phyloP scores from a whole-genome alignment of 2,888 invertebrate genomes.

The Chymomyza caudatula region DNA sequence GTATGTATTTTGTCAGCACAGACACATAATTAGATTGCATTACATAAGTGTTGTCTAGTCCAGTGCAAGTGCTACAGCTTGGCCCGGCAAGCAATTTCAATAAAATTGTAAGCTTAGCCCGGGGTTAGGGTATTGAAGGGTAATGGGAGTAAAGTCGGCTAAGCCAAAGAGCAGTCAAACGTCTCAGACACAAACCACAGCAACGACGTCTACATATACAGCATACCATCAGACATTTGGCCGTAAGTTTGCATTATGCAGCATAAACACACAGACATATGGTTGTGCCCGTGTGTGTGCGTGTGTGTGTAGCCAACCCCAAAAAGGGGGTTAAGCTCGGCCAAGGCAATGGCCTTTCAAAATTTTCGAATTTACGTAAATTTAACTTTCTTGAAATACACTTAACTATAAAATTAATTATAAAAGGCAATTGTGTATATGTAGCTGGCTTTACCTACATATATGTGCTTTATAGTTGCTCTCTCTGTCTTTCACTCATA shows the following conservation, averaged over 20 bases:
- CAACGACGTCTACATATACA: neutral
- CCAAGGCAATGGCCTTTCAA: constrained; percentile 70
- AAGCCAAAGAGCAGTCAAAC: constrained; percentile 64
- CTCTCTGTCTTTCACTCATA: neutral
- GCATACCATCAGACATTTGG: constrained; percentile 35
- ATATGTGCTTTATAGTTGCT: constrained; percentile 44
- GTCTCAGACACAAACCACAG: constrained; percentile 65
- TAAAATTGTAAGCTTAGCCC: constrained; percentile 49
- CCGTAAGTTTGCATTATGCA: constrained; percentile 21
- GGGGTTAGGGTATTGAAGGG: neutral
- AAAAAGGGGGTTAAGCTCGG: constrained; percentile 18
- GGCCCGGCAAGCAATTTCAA: constrained; percentile 55
- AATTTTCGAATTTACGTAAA: constrained; percentile 73
- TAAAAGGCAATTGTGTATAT: constrained; percentile 61
- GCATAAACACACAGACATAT: constrained; percentile 15
- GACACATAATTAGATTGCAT: constrained; percentile 69
- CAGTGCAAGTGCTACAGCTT: constrained; percentile 26
- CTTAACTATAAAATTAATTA: constrained; percentile 72
- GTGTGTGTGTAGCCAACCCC: constrained; percentile 17
- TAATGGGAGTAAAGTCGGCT: neutral
- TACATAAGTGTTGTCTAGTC: constrained; percentile 63
- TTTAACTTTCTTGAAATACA: constrained; percentile 74
- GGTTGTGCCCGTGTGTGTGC: constrained; percentile 17
- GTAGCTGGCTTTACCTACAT: constrained; percentile 59
- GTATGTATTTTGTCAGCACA: neutral